Conservation (phyloP, 37 sponge, comb jelly and placozoan species). For the Crambe crambe region DNA sequence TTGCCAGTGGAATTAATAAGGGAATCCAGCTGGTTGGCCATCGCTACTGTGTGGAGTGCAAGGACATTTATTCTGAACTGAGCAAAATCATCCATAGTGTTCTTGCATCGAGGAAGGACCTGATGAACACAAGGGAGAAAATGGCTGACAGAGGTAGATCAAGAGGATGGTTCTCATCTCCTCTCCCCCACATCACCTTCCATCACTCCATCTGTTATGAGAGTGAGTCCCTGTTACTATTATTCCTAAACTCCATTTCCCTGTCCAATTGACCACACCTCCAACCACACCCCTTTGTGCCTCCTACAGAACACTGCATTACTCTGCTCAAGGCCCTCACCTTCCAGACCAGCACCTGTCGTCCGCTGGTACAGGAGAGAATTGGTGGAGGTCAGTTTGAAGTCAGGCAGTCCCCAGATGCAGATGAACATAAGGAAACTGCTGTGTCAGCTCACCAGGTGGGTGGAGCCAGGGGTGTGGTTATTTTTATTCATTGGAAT, state of each 20-base stretch:
- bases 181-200: background rate
- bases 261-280: background rate
- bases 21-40: conserved; percentile 80
- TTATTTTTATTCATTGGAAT: no score
- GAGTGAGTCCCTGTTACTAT: no score
- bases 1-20: conserved; percentile 45
- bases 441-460: conserved; percentile 79
- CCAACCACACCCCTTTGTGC: conserved; percentile 1
- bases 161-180: background rate
- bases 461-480: background rate
- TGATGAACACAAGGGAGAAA: conserved; percentile 65
- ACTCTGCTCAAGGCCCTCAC: conserved; percentile 82
- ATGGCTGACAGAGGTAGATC: background rate
- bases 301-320: conserved; percentile 79
- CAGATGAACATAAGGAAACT: conserved; percentile 62
- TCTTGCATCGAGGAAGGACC: conserved; percentile 79
- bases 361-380: conserved; percentile 55
- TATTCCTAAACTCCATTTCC: no score
- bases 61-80: conserved; percentile 72
- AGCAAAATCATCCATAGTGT: conserved; percentile 85
- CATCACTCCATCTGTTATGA: background rate
- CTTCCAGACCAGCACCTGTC: conserved; percentile 39
- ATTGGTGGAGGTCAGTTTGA: conserved; percentile 73
- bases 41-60: conserved; percentile 81
- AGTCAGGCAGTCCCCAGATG: conserved; percentile 40